Base-by-base conservation (phyloP, 1,140 invertebrate species). In the Phenacoccus solenopsis region DNA sequence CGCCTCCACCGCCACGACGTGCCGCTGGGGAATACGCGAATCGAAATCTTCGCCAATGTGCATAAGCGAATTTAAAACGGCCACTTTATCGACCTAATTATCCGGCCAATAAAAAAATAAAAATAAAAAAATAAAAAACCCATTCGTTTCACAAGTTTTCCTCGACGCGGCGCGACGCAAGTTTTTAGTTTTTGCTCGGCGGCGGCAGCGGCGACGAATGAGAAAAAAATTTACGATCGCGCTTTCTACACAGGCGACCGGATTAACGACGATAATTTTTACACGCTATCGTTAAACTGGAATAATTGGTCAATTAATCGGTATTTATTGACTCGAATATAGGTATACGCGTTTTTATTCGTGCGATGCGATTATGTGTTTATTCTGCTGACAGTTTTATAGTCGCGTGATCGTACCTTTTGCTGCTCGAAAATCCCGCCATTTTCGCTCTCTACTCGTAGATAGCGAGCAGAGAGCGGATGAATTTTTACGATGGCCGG, bases 251-350 rank as follows among this genome's bases (percentile, higher is more conserved):
- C 38, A 49, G 38, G 38, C 38, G 38, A 49, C 38, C 38, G 38
- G 38, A 49, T 49, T 49, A 49, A 49, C 38, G 38, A 49, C 38
- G 38, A 49, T 49, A 49, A 49, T 49, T 49, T 49, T 49, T 49
- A 49, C 38, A 49, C 38, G 20, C 38, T 49, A 49, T 49, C 38
- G 38, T 49, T 49, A 49, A 49, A 49, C 38, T 49, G 38, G 38
- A 49, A 49, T 49, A 49, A 49, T 49, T 49, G 38, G 38, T 49
- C 38, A 49, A 49, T 49, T 49, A 49, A 49, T 49, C 38, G 38
- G 38, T 49, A 49, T 49, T 49, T 49, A 49, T 49, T 49, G 38
- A 49, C 38, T 49, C 38, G 38, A 49, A n/a, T n/a, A n/a, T n/a
- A n/a, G n/a, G n/a, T n/a, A n/a, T 49, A 49, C 38, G 20, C 38